Conservation (phyloP, 2,797 vertebrate genomes). For the Spatula clypeata region DNA sequence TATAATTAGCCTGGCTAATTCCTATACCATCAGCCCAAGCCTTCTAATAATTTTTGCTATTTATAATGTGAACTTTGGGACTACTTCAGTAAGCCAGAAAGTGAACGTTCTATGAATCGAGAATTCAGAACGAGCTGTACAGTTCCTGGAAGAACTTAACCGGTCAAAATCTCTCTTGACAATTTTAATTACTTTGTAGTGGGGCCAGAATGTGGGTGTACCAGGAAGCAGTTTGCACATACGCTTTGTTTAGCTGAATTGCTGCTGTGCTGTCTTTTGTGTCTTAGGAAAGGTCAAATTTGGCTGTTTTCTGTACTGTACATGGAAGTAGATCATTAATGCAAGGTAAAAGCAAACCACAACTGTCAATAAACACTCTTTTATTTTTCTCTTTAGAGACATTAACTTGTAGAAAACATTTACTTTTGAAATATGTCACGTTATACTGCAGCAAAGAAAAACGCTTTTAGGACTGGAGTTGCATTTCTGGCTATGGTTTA, state of each 20-base stretch:
- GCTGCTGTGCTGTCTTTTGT: constrained; percentile 42
- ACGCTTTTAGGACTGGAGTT: neutral
- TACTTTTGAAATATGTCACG: neutral
- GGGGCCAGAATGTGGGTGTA: constrained; percentile 23
- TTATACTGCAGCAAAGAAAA: neutral
- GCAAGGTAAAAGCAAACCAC: constrained; percentile 12
- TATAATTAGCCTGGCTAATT: neutral
- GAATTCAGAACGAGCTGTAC: constrained; percentile 23
- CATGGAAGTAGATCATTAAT: neutral
- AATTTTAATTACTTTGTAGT: constrained; percentile 39
- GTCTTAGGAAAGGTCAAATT: constrained; percentile 51
- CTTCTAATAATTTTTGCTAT: constrained; percentile 35
- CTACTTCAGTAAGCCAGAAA: constrained; percentile 48
- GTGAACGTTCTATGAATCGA: neutral
- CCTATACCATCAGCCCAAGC: neutral
- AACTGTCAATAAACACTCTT: neutral
- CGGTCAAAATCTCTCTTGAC: neutral
- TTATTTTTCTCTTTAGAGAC: neutral
- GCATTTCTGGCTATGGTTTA: constrained; percentile 5
- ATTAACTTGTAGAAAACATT: neutral
- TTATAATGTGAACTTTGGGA: constrained; percentile 48
- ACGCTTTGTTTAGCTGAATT: constrained; percentile 48
- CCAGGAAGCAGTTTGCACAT: constrained; percentile 43
- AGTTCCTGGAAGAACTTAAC: constrained; percentile 60
- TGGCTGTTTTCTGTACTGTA: constrained; percentile 46